phyloP scores from a whole-genome alignment of 2,113 vertebrate genomes.

The Xenopus laevis region DNA sequence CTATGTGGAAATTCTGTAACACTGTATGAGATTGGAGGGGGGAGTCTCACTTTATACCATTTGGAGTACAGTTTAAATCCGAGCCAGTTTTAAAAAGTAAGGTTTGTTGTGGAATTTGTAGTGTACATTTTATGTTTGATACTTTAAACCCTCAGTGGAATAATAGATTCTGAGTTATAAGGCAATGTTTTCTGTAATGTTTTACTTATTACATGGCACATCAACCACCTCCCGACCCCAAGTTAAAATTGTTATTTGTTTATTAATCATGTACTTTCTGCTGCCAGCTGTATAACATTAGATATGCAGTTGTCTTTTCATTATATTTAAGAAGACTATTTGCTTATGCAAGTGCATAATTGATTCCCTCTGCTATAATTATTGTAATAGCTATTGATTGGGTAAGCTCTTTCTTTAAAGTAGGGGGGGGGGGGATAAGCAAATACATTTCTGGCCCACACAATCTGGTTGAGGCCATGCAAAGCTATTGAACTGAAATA shows the following conservation, averaged over 20 bases:
- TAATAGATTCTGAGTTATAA: too few species aligned
- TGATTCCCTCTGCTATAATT: slow-evolving; percentile 37
- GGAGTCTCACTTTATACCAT: too few species aligned
- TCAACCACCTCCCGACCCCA: too few species aligned
- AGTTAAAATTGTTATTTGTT: background rate
- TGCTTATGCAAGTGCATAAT: slow-evolving; percentile 35
- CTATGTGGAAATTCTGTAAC: too few species aligned
- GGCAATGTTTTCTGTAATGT: too few species aligned
- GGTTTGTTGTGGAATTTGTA: too few species aligned
- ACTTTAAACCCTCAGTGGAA: too few species aligned
- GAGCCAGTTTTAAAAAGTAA: too few species aligned
- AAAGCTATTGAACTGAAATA: slow-evolving; percentile 31
- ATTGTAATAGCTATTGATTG: slow-evolving; percentile 44
- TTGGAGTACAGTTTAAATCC: too few species aligned
- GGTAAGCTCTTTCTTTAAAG: slow-evolving; percentile 13
- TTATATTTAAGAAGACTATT: slow-evolving; percentile 32
- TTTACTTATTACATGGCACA: too few species aligned
- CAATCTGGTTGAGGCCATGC: slow-evolving; percentile 23
- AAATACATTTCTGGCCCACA: slow-evolving; percentile 27
- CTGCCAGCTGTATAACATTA: slow-evolving; percentile 14
- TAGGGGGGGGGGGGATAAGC: slow-evolving; percentile 4
- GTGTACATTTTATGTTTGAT: too few species aligned
- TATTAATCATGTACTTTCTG: background rate
- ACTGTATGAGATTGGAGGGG: too few species aligned
- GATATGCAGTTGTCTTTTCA: slow-evolving; percentile 10